A percentile compares a stretch with the other conserved stretches of the same genome.
Conservation (phyloP, 2,888 invertebrate genomes). For the Sialis lutaria region DNA sequence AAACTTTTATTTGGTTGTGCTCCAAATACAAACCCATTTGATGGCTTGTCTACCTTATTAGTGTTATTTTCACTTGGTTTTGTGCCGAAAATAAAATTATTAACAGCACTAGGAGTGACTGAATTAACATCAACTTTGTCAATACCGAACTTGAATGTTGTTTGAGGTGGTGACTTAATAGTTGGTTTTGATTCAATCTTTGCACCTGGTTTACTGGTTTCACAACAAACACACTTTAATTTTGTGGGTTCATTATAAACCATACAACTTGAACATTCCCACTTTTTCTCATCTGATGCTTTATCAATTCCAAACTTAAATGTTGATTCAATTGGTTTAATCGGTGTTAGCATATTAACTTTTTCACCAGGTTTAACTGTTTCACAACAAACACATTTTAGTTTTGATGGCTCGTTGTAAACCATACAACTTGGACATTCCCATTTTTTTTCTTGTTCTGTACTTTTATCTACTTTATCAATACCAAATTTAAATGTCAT, state of each 20-base stretch:
- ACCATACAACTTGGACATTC: slow-evolving; percentile 43
- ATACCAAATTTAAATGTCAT: background rate
- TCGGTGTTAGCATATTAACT: slow-evolving; percentile 1
- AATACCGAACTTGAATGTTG: background rate
- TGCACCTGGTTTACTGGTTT: slow-evolving; percentile 23
- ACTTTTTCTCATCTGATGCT: background rate
- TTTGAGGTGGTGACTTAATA: background rate
- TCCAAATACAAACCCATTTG: too few species aligned
- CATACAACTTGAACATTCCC: background rate
- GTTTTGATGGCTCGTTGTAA: slow-evolving; percentile 28
- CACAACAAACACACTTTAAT: slow-evolving; percentile 34
- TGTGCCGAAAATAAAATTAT: too few species aligned
- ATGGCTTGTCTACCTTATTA: too few species aligned
- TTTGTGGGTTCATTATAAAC: slow-evolving; percentile 29
- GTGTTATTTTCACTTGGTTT: too few species aligned
- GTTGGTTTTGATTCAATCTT: slow-evolving; percentile 7
- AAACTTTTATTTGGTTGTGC: too few species aligned
- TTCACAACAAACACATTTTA: slow-evolving; percentile 39
- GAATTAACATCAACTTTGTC: slow-evolving; percentile 12
- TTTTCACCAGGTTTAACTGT: slow-evolving; percentile 28
- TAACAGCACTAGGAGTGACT: slow-evolving; percentile 1
- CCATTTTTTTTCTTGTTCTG: slow-evolving; percentile 28
- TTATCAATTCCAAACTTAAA: slow-evolving; percentile 3
- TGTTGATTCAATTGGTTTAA: background rate
- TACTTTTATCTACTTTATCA: slow-evolving; percentile 12